Percentiles rank a stretch among this genome's conserved stretches.
phyloP scores from a whole-genome alignment of 2,113 vertebrate species.

The Phyllostomus discolor region DNA sequence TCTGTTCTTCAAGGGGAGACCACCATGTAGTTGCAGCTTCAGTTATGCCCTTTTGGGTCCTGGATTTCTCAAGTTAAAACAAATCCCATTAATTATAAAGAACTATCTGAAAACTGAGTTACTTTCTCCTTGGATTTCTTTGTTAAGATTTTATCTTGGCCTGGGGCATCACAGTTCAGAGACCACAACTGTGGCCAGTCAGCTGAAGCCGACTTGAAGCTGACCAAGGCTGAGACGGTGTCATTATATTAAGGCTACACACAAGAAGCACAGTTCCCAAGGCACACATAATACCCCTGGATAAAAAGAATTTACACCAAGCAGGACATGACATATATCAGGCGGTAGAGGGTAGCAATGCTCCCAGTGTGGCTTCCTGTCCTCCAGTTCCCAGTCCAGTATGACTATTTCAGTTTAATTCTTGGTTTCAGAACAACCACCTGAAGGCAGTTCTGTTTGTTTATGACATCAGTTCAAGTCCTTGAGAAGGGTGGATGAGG shows the following conservation, averaged over 20 bases:
- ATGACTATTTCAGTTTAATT: neutral
- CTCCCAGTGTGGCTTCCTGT: neutral
- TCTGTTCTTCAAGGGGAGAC: neutral
- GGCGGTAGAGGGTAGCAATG: neutral
- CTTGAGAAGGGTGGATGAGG: neutral
- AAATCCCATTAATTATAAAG: neutral
- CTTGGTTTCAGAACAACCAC: neutral
- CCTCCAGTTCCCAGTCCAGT: neutral
- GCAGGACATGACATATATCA: accelerated
- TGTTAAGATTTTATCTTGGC: neutral
- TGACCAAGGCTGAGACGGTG: neutral
- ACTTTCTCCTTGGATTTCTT: neutral
- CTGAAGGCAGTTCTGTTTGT: neutral
- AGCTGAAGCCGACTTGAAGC: neutral
- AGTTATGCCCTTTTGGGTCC: neutral
- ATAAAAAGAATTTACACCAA: neutral
- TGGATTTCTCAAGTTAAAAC: neutral
- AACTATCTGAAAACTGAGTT: neutral
- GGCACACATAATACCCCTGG: neutral
- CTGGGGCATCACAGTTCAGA: neutral
- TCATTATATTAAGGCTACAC: neutral
- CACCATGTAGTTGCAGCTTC: neutral
- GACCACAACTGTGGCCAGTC: neutral
- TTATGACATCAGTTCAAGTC: neutral
- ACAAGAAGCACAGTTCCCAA: neutral